Evolutionary conservation across 2,797 vertebrate species (phyloP).

Genomic region (Hapalemur alaotrensis): DNA sequence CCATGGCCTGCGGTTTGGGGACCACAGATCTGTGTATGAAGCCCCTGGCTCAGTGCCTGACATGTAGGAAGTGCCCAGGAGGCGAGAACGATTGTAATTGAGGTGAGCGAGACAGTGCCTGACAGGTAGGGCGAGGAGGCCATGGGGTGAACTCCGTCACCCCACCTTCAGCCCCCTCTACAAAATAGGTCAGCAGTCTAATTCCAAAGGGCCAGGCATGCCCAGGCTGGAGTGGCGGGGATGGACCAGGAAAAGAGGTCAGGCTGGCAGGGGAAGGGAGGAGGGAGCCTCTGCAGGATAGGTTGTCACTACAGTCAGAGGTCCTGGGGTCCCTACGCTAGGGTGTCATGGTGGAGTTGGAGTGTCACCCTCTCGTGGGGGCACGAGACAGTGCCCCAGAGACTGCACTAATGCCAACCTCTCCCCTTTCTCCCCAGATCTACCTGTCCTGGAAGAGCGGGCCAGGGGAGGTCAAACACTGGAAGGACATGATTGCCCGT

Average conservation of each 20-base stretch:
- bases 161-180: background rate
- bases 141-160: background rate
- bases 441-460: slow-evolving; percentile 99
- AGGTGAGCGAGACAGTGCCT: background rate
- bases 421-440: slow-evolving; percentile 86
- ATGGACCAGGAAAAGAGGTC: background rate
- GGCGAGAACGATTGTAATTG: background rate
- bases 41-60: background rate
- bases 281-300: background rate
- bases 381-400: background rate
- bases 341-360: background rate
- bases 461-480: slow-evolving; percentile 97
- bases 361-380: background rate
- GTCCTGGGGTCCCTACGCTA: background rate
- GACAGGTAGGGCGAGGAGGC: background rate
- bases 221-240: background rate
- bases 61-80: background rate
- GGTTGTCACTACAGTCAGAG: background rate
- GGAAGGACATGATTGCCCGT: slow-evolving; percentile 98
- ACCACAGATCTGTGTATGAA: background rate
- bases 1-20: too few relatives aligned
- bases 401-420: background rate
- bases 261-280: background rate
- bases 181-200: background rate
- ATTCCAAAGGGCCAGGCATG: background rate